Conservation (phyloP, 2,113 vertebrate genomes). For the Periophthalmus modestus region DNA sequence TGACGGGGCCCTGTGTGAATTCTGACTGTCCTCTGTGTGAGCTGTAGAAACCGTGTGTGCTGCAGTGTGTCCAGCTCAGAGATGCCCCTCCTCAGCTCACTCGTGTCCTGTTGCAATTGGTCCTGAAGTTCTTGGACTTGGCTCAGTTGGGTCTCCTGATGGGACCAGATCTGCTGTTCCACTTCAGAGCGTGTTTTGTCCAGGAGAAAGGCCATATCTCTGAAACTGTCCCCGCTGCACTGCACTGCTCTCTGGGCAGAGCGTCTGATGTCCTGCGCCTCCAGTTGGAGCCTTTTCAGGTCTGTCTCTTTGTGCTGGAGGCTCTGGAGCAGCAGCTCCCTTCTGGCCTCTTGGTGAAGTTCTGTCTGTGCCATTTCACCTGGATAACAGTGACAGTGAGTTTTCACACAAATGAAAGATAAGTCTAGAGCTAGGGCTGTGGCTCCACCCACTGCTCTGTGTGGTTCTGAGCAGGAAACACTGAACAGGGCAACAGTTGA, state of each 20-base stretch:
- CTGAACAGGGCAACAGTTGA: no score
- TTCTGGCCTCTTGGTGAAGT: background rate
- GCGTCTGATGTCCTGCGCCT: background rate
- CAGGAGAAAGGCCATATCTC: background rate
- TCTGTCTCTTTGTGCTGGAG: background rate
- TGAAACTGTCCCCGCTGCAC: background rate
- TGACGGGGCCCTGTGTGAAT: background rate
- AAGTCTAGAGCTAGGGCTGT: no score
- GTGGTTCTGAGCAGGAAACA: no score
- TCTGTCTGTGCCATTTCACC: background rate
- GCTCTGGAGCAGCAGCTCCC: background rate
- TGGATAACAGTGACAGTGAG: background rate
- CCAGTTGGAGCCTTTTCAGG: background rate
- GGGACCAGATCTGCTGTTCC: background rate
- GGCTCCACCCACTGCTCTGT: no score
- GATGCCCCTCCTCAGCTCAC: no score
- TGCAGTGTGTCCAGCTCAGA: no score
- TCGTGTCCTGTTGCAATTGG: no score
- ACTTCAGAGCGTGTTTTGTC: background rate
- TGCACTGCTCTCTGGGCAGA: background rate
- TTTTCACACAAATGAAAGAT: no score
- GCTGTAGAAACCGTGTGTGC: no score
- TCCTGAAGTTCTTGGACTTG: no score
- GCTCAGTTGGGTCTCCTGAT: background rate
- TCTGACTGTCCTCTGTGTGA: background rate